phyloP scores from a whole-genome alignment of 2,113 vertebrate species.

The Corythaixoides concolor region DNA sequence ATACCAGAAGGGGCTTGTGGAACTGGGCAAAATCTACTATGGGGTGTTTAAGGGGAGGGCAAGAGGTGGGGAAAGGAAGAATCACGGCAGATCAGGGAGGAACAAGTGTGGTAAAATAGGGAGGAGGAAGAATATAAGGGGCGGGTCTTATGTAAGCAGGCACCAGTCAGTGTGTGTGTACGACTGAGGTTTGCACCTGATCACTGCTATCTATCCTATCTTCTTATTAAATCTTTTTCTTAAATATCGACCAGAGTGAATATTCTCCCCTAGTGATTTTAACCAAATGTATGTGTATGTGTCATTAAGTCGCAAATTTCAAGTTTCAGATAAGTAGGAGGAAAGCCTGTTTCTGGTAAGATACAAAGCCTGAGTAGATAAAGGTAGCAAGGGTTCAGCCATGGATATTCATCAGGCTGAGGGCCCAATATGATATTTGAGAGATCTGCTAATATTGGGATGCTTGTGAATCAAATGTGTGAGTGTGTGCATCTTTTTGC shows the following conservation, averaged over 20 bases:
- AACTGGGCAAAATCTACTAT: background rate
- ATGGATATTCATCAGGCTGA: background rate
- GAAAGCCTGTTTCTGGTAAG: background rate
- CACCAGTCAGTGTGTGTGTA: background rate
- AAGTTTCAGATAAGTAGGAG: background rate
- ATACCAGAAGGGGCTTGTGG: background rate
- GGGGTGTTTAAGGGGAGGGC: background rate
- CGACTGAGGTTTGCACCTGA: background rate
- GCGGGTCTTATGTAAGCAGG: background rate
- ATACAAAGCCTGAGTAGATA: background rate
- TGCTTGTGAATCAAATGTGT: background rate
- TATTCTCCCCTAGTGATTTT: background rate
- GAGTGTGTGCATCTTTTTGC: background rate
- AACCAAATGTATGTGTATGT: background rate
- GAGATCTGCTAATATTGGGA: background rate
- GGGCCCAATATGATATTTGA: background rate
- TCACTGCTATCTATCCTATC: background rate
- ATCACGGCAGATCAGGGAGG: background rate
- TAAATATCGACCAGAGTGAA: fast-evolving
- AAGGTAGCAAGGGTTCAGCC: background rate
- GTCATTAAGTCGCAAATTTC: background rate
- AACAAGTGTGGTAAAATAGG: background rate
- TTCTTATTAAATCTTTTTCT: background rate
- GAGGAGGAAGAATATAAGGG: background rate
- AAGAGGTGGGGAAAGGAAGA: background rate